Evolutionary conservation across 2,888 invertebrate genomes (phyloP).

Genomic region (Spilosoma lubricipeda): DNA sequence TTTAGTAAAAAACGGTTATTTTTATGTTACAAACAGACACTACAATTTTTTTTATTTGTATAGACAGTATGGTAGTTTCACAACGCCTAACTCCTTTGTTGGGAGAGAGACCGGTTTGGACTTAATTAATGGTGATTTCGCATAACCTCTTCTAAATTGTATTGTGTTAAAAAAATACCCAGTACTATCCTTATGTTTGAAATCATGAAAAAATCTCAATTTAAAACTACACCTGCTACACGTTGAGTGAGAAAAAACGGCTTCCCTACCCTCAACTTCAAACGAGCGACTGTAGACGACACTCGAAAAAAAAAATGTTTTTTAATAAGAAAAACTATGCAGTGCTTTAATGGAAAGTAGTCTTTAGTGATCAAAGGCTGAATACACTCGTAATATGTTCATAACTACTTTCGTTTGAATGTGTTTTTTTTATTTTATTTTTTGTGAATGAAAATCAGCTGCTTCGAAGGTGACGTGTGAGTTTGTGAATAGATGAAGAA

Average conservation of each 20-base stretch:
- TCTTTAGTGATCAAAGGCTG: slow-evolving; percentile 27
- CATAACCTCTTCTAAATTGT: not conserved
- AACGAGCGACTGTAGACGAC: slow-evolving; percentile 30
- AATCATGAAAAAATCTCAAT: not conserved
- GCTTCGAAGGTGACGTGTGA: slow-evolving; percentile 6
- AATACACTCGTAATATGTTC: slow-evolving; percentile 15
- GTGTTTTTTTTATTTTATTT: not conserved
- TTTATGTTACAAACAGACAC: too few relatives aligned
- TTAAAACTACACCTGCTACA: slow-evolving; percentile 1
- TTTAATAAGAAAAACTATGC: slow-evolving; percentile 46
- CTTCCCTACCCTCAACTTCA: slow-evolving; percentile 16
- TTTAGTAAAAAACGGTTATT: too few relatives aligned
- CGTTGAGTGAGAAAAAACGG: not conserved
- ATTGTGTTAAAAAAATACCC: not conserved
- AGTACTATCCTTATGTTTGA: not conserved
- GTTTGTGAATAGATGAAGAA: slow-evolving; percentile 3
- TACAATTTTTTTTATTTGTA: too few relatives aligned
- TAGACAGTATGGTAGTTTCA: too few relatives aligned
- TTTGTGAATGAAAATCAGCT: slow-evolving; percentile 8
- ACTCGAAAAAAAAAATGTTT: slow-evolving; percentile 40
- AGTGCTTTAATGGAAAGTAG: slow-evolving; percentile 56
- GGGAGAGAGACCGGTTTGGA: too few relatives aligned
- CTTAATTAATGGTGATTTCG: not conserved
- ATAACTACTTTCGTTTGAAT: slow-evolving; percentile 13
- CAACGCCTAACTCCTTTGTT: too few relatives aligned